Evolutionary conservation across 2,888 invertebrate genomes (phyloP).

Genomic region (Hydrotaea cyrtoneurina): DNA sequence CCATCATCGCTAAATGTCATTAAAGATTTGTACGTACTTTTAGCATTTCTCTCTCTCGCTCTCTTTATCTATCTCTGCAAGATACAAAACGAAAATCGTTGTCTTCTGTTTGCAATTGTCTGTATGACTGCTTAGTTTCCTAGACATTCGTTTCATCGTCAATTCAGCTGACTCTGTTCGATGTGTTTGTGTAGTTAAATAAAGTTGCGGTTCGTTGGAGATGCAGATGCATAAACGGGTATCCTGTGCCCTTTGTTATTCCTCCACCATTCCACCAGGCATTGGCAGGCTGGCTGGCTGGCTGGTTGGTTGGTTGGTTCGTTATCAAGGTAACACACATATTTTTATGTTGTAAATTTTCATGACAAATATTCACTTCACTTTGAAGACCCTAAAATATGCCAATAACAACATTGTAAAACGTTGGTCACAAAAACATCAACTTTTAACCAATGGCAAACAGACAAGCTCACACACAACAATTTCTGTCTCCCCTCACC

Average conservation of each 20-base stretch:
- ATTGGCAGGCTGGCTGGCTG: background rate
- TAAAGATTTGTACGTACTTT: slow-evolving; percentile 38
- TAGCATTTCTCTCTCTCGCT: too few relatives aligned
- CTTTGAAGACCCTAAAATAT: slow-evolving; percentile 65
- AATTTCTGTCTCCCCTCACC: background rate
- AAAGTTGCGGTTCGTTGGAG: background rate
- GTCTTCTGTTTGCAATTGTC: background rate
- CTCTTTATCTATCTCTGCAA: too few relatives aligned
- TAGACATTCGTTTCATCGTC: slow-evolving; percentile 37
- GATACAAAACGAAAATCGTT: slow-evolving; percentile 20
- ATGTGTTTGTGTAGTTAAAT: background rate
- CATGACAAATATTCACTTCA: slow-evolving; percentile 67
- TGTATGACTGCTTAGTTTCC: slow-evolving; percentile 41
- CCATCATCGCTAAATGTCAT: too few relatives aligned
- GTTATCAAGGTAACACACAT: slow-evolving; percentile 61
- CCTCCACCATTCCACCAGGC: background rate
- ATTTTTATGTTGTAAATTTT: slow-evolving; percentile 65
- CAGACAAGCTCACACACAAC: slow-evolving; percentile 24
- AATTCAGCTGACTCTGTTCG: background rate
- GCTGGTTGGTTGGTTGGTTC: background rate
- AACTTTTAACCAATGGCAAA: slow-evolving; percentile 42
- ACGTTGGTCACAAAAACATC: slow-evolving; percentile 55
- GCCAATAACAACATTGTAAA: slow-evolving; percentile 66
- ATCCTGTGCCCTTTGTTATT: background rate
- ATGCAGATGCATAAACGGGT: background rate